Evolutionary conservation across 53 echinoderm and acorn worm genomes (phyloP).

Genomic region (Mesocentrotus franciscanus): DNA sequence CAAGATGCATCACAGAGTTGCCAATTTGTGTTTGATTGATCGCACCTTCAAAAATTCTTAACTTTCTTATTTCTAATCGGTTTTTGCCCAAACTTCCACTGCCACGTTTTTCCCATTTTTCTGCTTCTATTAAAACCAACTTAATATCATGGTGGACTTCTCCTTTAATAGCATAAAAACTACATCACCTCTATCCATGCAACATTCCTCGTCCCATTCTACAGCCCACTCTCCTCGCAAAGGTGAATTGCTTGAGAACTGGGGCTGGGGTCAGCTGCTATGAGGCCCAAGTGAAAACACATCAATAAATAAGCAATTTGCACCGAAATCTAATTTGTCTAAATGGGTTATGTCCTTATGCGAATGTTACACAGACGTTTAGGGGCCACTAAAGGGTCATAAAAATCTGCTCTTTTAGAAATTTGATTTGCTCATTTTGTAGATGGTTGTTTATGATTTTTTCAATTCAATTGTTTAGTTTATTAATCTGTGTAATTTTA

Average conservation of each 20-base stretch:
- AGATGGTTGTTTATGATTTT: neutral
- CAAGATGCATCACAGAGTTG: too few relatives aligned
- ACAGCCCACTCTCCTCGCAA: neutral
- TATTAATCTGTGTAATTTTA: neutral
- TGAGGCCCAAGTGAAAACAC: neutral
- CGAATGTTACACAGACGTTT: neutral
- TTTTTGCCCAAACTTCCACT: too few relatives aligned
- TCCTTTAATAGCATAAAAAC: too few relatives aligned
- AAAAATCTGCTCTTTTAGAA: neutral
- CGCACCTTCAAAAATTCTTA: too few relatives aligned
- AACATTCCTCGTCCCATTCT: neutral
- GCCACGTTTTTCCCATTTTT: too few relatives aligned
- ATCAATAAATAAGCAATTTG: conserved; percentile 52
- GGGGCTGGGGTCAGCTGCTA: conserved; percentile 16
- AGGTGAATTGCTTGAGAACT: neutral
- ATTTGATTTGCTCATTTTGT: neutral
- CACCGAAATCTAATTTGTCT: conserved; percentile 33
- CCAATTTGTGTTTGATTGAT: too few relatives aligned
- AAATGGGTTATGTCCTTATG: conserved; percentile 13
- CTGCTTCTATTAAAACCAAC: too few relatives aligned
- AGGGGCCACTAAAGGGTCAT: neutral
- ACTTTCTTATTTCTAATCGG: too few relatives aligned
- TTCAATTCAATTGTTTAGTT: neutral
- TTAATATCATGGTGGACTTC: too few relatives aligned
- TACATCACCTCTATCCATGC: neutral